Evolutionary conservation across 2,888 invertebrate genomes (phyloP).

Genomic region (Timema cristinae): DNA sequence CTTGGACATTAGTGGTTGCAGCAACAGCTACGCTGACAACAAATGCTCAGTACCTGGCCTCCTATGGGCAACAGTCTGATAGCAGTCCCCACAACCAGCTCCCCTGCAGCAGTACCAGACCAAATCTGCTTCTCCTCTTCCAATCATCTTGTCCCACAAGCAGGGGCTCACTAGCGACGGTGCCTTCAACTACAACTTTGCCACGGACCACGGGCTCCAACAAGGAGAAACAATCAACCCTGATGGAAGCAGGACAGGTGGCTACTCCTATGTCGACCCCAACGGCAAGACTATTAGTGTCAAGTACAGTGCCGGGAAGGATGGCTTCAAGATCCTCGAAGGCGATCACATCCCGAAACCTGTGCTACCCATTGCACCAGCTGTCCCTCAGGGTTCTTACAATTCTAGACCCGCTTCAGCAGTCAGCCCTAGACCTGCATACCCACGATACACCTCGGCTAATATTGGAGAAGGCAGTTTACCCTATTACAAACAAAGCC

Average conservation of each 20-base stretch:
- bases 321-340: conserved; percentile 50
- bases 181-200: conserved; percentile 63
- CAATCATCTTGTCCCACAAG: conserved; percentile 58
- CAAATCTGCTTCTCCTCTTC: conserved; percentile 30
- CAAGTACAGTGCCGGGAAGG: conserved; percentile 50
- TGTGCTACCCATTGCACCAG: conserved; percentile 27
- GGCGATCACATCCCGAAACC: conserved; percentile 47
- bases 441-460: conserved; percentile 34
- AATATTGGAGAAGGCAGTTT: conserved; percentile 22
- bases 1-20: too few species aligned
- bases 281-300: conserved; percentile 61
- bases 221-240: conserved; percentile 65
- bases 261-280: conserved; percentile 63
- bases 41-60: background rate
- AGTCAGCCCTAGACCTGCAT: conserved; percentile 25
- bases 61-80: background rate
- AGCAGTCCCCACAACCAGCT: background rate
- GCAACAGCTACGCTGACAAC: background rate
- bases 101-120: background rate
- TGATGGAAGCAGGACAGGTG: conserved; percentile 61
- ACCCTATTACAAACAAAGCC: conserved; percentile 17
- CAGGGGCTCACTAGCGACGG: conserved; percentile 62
- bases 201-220: conserved; percentile 64
- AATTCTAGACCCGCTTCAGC: conserved; percentile 13
- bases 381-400: conserved; percentile 13